These are phyloP conservation scores for Kuschelorhynchus macadamiae DNA, from an alignment of 2,888 invertebrate species.

Conservation along the genomic window DNA sequence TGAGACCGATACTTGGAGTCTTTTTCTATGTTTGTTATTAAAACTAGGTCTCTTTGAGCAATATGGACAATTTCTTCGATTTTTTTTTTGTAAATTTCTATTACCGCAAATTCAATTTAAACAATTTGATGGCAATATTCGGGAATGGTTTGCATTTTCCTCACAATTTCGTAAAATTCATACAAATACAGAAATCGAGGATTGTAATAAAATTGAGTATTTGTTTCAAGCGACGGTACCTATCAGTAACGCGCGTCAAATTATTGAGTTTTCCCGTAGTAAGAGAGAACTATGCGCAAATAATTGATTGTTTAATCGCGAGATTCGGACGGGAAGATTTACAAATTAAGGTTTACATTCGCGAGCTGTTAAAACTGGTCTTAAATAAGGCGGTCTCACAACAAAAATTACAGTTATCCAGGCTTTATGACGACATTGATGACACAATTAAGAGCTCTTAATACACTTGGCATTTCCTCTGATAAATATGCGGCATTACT, in stretches of 20 bases:
- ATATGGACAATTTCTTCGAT: too few relatives aligned
- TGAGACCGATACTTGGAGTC: too few relatives aligned
- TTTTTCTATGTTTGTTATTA: too few relatives aligned
- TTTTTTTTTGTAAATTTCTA: too few relatives aligned
- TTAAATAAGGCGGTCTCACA: too few relatives aligned
- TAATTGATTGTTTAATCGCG: neutral
- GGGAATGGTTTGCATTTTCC: constrained; percentile 51
- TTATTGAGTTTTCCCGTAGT: neutral
- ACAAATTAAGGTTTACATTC: neutral
- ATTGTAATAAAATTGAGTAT: neutral
- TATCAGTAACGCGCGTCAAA: neutral
- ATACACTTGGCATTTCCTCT: too few relatives aligned
- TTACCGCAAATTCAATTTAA: constrained; percentile 43
- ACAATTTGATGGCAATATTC: constrained; percentile 48
- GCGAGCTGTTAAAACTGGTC: too few relatives aligned
- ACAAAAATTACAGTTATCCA: too few relatives aligned
- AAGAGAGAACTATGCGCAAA: neutral
- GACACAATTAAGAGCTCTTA: too few relatives aligned
- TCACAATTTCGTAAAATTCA: neutral
- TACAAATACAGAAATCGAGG: neutral
- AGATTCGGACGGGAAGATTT: neutral
- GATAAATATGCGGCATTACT: too few relatives aligned
- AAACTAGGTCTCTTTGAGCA: too few relatives aligned
- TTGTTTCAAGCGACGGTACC: neutral
- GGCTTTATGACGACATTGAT: too few relatives aligned